Evolutionary conservation across 2,113 vertebrate genomes (phyloP).

Genomic region (Dasyprocta punctata): DNA sequence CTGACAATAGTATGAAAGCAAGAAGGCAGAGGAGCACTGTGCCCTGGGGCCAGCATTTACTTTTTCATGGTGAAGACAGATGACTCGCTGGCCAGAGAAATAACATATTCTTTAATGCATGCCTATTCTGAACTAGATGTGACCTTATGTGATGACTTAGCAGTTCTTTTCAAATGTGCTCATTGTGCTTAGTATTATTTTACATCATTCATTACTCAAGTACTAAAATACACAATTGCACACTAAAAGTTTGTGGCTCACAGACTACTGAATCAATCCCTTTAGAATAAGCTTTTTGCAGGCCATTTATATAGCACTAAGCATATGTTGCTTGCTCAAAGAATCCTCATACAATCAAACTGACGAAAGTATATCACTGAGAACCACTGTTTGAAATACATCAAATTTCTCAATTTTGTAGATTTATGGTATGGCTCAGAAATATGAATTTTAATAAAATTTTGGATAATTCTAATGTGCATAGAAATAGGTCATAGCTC

Average conservation of each 20-base stretch:
- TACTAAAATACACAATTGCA: not conserved
- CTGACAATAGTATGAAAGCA: not conserved
- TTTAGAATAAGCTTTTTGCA: not conserved
- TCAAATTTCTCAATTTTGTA: not conserved
- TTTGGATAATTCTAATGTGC: not conserved
- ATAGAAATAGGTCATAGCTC: not conserved
- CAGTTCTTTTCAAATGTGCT: not conserved
- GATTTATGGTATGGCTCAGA: not conserved
- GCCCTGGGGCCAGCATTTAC: not conserved
- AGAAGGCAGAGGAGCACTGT: not conserved
- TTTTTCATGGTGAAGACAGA: not conserved
- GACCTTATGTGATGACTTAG: not conserved
- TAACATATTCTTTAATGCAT: not conserved
- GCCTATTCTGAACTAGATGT: not conserved
- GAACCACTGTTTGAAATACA: not conserved
- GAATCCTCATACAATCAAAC: not conserved
- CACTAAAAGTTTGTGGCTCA: not conserved
- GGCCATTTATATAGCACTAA: not conserved
- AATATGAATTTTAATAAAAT: not conserved
- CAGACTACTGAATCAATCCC: not conserved
- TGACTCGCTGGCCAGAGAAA: not conserved
- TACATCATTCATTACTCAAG: not conserved
- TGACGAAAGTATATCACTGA: not conserved
- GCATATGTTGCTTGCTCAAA: not conserved
- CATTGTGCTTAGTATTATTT: not conserved